Percentiles rank a stretch among this genome's conserved stretches.
phyloP scores from a whole-genome alignment of 1,140 invertebrate species.

The Leptinotarsa lineolata region DNA sequence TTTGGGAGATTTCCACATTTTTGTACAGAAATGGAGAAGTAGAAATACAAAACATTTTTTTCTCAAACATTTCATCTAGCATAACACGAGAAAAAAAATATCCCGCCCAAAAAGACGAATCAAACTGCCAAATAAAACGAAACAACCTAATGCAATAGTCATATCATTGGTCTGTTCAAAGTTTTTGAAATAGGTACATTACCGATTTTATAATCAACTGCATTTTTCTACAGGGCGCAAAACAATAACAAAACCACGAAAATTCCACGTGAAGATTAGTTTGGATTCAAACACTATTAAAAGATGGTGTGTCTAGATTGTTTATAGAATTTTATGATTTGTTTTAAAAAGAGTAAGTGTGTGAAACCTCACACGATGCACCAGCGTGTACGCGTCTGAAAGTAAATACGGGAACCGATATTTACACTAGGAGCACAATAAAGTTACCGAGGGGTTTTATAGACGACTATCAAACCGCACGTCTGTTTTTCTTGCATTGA shows the following conservation, averaged over 20 bases:
- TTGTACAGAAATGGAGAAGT: no score
- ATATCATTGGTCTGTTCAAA: no score
- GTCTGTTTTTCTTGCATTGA: conserved; percentile 13
- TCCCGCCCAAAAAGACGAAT: no score
- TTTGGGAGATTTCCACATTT: no score
- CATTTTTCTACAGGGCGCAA: conserved; percentile 33
- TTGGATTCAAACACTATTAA: conserved; percentile 44
- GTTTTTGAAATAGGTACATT: no score
- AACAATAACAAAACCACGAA: conserved; percentile 38
- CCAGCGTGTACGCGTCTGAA: conserved; percentile 37
- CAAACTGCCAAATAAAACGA: no score
- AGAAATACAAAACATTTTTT: no score
- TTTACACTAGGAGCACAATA: conserved; percentile 43
- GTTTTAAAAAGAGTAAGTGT: conserved; percentile 53
- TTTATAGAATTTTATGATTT: conserved; percentile 55
- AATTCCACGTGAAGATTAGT: conserved; percentile 37
- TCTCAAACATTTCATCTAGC: no score
- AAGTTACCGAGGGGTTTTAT: conserved; percentile 31
- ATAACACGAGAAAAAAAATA: no score
- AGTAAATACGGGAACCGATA: conserved; percentile 45
- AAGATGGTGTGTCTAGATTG: conserved; percentile 44
- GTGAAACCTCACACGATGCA: conserved; percentile 54
- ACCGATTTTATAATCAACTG: neutral
- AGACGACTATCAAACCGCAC: conserved; percentile 22
- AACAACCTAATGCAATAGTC: no score